Evolutionary conservation across 1,140 invertebrate genomes (phyloP), one percentile per base, ranked within the genome.

Genomic region (Drosophila kohkoa): DNA sequence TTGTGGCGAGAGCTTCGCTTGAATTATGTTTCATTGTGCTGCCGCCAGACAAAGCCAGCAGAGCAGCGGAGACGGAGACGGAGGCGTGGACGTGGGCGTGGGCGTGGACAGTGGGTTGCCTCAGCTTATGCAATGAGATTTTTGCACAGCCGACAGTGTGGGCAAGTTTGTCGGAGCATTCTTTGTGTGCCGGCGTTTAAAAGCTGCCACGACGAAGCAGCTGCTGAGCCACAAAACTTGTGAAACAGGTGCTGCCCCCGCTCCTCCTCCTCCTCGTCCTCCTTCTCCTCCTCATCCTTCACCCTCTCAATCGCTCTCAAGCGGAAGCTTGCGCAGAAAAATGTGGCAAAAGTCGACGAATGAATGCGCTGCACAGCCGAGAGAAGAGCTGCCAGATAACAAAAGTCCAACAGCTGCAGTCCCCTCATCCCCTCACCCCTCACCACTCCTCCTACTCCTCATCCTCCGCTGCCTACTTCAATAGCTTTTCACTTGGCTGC

Each of bases 61-160:
- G 15, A 48, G 76, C 35, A 16, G 2, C 20, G 25, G 10, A 43
- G 38, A 11, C 32, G 32, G 2, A 6, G 28, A 3, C 3, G 32
- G 10, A 43, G 38, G 11, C 32, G 32, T 2, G 6, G 32, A 8
- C 32, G 32, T 8, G 32, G 32, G 5, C 6, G 30, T 7, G 30
- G 30, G 32, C 7, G 32, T 8, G 32, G 32, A 32, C 32, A 7
- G 35, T 10, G 41, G n/a, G 41, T 13, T 41, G 54, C 64, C 73
- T 66, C 15, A 75, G 69, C 79, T 82, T 82, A 87, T 82, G 82
- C 82, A 79, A 75, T 72, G 52, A 68, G 79, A 75, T 79, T 67
- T 72, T 81, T 48, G 46, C 32, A 32, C 5, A 32, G 7, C 43
- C 59, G 15, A 7, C 60, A 45, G 32, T 38, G 10, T 25, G 60